Conservation (phyloP, 2,888 invertebrate species). For the Leucophenga maculata region DNA sequence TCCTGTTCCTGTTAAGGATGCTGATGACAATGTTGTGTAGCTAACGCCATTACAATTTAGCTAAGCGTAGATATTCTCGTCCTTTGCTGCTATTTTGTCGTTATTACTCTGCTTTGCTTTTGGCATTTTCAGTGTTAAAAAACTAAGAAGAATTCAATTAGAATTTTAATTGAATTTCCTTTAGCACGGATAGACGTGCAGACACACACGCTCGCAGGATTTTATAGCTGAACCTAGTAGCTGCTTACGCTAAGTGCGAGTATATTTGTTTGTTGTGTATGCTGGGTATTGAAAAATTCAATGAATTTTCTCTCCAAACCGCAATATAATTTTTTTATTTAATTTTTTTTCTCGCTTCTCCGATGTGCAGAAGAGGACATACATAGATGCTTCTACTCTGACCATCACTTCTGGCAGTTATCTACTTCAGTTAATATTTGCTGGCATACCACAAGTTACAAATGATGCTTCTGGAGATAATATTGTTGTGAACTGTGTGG, state of each 20-base stretch:
- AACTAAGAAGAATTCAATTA: conserved; percentile 29
- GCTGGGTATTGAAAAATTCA: too few species aligned
- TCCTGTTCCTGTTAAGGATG: too few species aligned
- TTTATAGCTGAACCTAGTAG: neutral
- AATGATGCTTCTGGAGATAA: too few species aligned
- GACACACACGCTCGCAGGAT: neutral
- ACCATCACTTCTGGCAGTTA: too few species aligned
- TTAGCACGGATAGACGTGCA: neutral
- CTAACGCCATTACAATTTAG: neutral
- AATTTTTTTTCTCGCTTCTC: too few species aligned
- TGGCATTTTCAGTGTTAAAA: conserved; percentile 19
- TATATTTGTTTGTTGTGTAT: too few species aligned
- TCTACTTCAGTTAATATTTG: too few species aligned
- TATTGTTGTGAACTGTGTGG: too few species aligned
- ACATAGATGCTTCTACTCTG: too few species aligned
- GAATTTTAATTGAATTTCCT: conserved; percentile 31
- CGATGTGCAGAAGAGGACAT: too few species aligned
- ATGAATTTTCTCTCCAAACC: neutral
- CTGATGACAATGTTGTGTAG: neutral
- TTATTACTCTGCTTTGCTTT: conserved; percentile 9
- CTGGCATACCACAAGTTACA: too few species aligned
- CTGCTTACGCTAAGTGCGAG: conserved; percentile 13
- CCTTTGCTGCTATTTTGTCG: conserved; percentile 13
- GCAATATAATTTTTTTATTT: neutral
- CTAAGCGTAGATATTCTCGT: neutral